These are phyloP conservation scores for Ormyrus pomaceus DNA, from an alignment of 2,888 invertebrate genomes.

Conservation along the genomic window DNA sequence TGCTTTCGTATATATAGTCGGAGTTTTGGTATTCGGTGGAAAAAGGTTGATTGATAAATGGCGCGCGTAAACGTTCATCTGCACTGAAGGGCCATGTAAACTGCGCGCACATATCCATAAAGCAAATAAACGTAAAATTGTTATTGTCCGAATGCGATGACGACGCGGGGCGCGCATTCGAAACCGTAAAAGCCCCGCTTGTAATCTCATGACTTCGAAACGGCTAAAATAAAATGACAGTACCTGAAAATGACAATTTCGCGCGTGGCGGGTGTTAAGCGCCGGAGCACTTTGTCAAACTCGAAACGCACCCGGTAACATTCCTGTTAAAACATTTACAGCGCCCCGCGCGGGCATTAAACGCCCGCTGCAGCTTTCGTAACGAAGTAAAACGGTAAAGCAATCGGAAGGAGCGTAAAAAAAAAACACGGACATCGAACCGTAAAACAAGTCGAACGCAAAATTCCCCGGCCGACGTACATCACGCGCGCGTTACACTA, in stretches of 20 bases:
- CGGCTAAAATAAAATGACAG: slow-evolving; percentile 43
- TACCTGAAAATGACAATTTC: slow-evolving; percentile 24
- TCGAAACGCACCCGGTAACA: background rate
- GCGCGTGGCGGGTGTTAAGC: background rate
- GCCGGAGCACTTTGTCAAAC: too few relatives aligned
- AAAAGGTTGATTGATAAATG: background rate
- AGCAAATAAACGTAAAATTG: slow-evolving; percentile 43
- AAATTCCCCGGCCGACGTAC: too few relatives aligned
- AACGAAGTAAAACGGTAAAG: background rate
- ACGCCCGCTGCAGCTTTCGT: background rate
- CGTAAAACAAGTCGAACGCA: too few relatives aligned
- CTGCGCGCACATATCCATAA: slow-evolving; percentile 4
- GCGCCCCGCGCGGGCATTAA: background rate
- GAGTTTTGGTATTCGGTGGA: too few relatives aligned
- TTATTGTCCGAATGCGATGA: slow-evolving; percentile 34
- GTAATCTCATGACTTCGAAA: slow-evolving; percentile 39
- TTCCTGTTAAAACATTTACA: background rate
- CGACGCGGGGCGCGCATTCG: background rate
- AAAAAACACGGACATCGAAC: too few relatives aligned
- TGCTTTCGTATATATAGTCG: too few relatives aligned
- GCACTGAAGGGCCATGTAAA: background rate
- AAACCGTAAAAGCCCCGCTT: slow-evolving; percentile 41
- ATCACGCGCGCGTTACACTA: too few relatives aligned
- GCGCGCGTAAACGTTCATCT: background rate
- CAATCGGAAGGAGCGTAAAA: too few relatives aligned